Evolutionary conservation across 2,113 vertebrate species (phyloP).

Genomic region (Plestiodon gilberti): DNA sequence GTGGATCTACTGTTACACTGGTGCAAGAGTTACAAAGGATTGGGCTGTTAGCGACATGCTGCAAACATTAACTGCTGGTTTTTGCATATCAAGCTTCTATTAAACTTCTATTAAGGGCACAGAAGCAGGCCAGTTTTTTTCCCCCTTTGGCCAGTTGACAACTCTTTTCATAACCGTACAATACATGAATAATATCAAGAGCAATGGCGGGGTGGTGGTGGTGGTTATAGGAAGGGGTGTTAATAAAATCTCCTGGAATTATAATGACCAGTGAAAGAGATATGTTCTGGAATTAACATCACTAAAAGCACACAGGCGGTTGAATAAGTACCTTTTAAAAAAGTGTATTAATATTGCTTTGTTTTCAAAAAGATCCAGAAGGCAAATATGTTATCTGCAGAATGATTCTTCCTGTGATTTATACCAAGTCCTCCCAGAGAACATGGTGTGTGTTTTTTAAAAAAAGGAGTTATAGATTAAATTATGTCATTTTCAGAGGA

Average conservation of each 20-base stretch:
- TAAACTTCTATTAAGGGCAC: background rate
- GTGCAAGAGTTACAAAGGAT: too few species aligned
- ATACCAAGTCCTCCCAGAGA: background rate
- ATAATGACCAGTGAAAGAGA: background rate
- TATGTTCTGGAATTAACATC: conserved; percentile 14
- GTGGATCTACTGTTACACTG: too few species aligned
- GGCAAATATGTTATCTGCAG: background rate
- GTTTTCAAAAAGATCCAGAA: conserved; percentile 14
- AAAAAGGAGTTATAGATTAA: conserved; percentile 9
- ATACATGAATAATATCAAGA: background rate
- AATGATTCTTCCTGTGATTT: background rate
- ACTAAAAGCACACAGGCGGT: background rate
- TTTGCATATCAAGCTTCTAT: background rate
- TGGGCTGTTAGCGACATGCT: too few species aligned
- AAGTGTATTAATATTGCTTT: background rate
- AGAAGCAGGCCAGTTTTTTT: background rate
- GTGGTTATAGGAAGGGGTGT: background rate
- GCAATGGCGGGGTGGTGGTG: background rate
- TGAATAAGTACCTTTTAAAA: background rate
- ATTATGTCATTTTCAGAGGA: conserved; percentile 1
- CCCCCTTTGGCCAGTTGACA: background rate
- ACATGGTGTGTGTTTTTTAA: background rate
- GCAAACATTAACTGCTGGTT: background rate
- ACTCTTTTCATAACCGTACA: background rate
- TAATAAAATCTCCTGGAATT: background rate